Evolutionary conservation across 2,797 vertebrate genomes (phyloP).

Genomic region (Micromesistius poutassou): DNA sequence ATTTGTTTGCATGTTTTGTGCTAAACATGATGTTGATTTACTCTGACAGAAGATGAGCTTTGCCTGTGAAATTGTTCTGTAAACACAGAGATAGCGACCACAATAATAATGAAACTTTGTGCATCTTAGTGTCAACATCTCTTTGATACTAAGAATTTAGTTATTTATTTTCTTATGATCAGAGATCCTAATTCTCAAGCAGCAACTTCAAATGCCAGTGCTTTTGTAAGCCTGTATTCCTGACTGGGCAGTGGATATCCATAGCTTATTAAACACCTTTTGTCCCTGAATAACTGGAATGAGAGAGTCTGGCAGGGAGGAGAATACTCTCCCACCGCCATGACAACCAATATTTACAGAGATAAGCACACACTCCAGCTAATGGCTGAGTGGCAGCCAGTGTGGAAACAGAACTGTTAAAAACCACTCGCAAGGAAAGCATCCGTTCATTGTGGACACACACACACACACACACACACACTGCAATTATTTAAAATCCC

Average conservation of each 20-base stretch:
- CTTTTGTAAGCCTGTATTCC: too few species aligned
- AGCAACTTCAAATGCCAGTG: too few species aligned
- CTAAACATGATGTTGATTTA: background rate
- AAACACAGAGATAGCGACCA: background rate
- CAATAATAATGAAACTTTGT: background rate
- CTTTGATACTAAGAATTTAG: too few species aligned
- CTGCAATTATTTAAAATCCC: slow-evolving; percentile 45
- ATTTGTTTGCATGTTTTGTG: background rate
- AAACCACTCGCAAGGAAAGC: slow-evolving; percentile 29
- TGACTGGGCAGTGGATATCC: too few species aligned
- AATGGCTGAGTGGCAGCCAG: slow-evolving; percentile 27
- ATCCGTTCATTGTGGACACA: slow-evolving; percentile 40
- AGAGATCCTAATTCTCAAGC: too few species aligned
- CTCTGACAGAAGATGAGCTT: background rate
- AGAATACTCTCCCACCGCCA: slow-evolving; percentile 22
- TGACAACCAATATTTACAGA: slow-evolving; percentile 12
- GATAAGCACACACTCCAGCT: slow-evolving; percentile 43
- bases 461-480: slow-evolving; percentile 10
- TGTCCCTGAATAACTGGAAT: slow-evolving; percentile 22
- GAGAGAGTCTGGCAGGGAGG: slow-evolving; percentile 9
- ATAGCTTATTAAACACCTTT: background rate
- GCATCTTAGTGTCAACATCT: too few species aligned
- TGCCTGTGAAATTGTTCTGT: background rate
- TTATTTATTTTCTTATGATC: too few species aligned
- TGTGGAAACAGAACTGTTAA: slow-evolving; percentile 33